A percentile compares a stretch with the other conserved stretches of the same genome.
phyloP scores from a whole-genome alignment of 2,113 vertebrate species.

The Crocuta crocuta region DNA sequence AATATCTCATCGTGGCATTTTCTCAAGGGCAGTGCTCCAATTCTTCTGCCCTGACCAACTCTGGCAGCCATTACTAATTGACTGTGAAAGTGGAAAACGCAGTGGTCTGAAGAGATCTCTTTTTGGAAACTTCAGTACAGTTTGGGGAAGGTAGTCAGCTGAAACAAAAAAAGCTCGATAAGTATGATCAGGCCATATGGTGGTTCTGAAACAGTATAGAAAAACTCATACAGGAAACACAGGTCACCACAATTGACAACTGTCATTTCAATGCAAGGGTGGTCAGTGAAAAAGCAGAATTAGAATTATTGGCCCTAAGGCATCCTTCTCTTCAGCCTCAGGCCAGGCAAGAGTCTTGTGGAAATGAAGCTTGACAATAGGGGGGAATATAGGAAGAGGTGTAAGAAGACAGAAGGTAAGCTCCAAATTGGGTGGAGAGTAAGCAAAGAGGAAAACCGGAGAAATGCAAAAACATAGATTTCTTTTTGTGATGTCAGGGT shows the following conservation, averaged over 20 bases:
- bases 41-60: conserved; percentile 80
- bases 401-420: neutral
- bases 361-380: neutral
- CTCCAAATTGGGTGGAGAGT: neutral
- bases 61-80: conserved; percentile 84
- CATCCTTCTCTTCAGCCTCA: neutral
- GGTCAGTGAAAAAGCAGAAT: neutral
- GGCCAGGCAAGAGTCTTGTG: neutral
- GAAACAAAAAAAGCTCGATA: conserved; percentile 79
- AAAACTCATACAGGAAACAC: conserved; percentile 75
- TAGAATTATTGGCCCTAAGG: accelerated
- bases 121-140: conserved; percentile 81
- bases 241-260: neutral
- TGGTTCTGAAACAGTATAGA: conserved; percentile 54
- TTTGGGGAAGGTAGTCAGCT: conserved; percentile 83
- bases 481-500: neutral
- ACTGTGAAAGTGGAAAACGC: conserved; percentile 85
- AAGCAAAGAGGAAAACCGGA: neutral
- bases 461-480: neutral
- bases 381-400: neutral
- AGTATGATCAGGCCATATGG: conserved; percentile 66
- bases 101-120: conserved; percentile 82
- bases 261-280: neutral
- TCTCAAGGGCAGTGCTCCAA: conserved; percentile 83
- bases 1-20: conserved; percentile 82